Evolutionary conservation across 2,113 vertebrate species (phyloP), one percentile per base, ranked within the genome.

Genomic region (Cyanoderma ruficeps): DNA sequence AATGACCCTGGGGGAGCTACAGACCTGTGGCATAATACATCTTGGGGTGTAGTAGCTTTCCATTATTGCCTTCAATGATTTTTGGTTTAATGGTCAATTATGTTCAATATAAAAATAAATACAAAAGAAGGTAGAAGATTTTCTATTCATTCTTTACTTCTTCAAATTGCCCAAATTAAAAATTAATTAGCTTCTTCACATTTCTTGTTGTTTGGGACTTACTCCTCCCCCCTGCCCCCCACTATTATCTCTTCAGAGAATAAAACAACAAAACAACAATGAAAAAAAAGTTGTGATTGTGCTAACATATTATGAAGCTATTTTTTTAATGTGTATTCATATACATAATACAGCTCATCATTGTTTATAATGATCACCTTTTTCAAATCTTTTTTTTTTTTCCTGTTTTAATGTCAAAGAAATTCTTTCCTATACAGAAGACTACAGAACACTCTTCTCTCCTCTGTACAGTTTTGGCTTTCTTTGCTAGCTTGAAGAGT

Each of bases 191-290:
- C 37, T 70, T 81, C 23, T 84, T 92, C 25, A 46, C 4, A 21
- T 4, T 22, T 50, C 22, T 25, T 81, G 8, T 35, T 78, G 6
- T 52, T 46, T 33, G 1, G 2, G 10, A 7, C 5, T 35, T 39
- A 25, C 2, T 37, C 12, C 3, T 4, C 5, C 12, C 10, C 13
- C 10, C 3, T 21, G 31, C 3, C 7, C 9, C 2, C 0, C 6
- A 16, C 4, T 55, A 3, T 69, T 57, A 10, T 47, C 11, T 63
- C 5, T 53, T 79, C 30, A 57, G 15, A 44, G 63, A 16, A 31
- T 18, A 50, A 31, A 8, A 3, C 1, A 16, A 37, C 9, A 25
- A 21, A 68, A 33, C 6, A 13, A 13, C 1, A 74, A 59, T 27
- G 11, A 21, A 39, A 47, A 47, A 47, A 28, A 41, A 25, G 1